Evolutionary conservation across 2,113 vertebrate genomes (phyloP).

Genomic region (Lucifuga dentata): DNA sequence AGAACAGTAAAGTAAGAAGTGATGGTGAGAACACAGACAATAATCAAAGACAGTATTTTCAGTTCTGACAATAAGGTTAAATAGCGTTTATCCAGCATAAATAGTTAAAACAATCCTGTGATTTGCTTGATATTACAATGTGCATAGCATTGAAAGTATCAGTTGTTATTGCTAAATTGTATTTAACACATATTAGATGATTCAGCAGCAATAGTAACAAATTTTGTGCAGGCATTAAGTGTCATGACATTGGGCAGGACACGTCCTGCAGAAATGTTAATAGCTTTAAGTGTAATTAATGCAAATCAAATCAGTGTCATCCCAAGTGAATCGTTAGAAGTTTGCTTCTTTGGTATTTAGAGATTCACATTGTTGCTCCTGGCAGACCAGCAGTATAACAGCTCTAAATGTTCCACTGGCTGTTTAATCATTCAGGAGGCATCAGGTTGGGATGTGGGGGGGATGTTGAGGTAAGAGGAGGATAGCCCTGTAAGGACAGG

Average conservation of each 20-base stretch:
- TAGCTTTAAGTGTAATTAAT: conserved; percentile 43
- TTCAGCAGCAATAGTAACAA: conserved; percentile 4
- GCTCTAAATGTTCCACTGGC: conserved; percentile 66
- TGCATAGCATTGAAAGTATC: background rate
- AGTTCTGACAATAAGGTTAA: no score
- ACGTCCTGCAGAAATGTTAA: conserved; percentile 16
- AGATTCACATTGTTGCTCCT: conserved; percentile 56
- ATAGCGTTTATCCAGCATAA: no score
- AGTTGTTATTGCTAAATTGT: background rate
- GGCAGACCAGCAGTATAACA: conserved; percentile 50
- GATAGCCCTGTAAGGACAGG: conserved; percentile 37
- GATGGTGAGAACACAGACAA: no score
- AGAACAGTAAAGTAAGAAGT: no score
- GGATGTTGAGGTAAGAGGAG: conserved; percentile 42
- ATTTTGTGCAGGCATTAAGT: background rate
- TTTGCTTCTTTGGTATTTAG: conserved; percentile 68
- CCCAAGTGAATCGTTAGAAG: conserved; percentile 58
- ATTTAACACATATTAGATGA: background rate
- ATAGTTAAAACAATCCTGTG: no score
- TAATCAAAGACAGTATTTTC: no score
- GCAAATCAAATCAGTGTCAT: conserved; percentile 47
- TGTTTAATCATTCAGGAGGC: conserved; percentile 72
- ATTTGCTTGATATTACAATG: no score
- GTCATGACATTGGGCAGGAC: conserved; percentile 9
- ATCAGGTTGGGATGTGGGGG: conserved; percentile 44